phyloP scores from a whole-genome alignment of 64 coral and sea anemone species.

The Hydrozoanthus tunicans region DNA sequence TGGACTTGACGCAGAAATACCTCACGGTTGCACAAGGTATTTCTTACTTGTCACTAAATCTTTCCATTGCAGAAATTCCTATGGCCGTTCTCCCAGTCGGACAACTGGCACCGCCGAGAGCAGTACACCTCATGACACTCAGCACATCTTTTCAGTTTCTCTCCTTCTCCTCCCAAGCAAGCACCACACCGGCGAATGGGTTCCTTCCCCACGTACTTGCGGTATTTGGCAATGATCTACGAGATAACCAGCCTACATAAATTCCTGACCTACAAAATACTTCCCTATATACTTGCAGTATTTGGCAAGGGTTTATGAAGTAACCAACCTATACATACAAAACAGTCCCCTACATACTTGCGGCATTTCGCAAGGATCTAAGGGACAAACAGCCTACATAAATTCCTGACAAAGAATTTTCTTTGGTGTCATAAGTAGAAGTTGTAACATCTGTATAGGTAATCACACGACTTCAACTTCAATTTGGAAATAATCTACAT shows the following conservation, averaged over 20 bases:
- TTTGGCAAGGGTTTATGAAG: slow-evolving; percentile 61
- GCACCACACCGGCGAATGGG: slow-evolving; percentile 84
- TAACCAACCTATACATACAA: slow-evolving; percentile 21
- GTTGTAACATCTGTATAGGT: neutral
- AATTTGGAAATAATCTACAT: no score
- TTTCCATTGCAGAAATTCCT: slow-evolving; percentile 67
- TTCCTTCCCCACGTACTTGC: slow-evolving; percentile 64
- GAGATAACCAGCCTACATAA: neutral
- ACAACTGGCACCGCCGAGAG: slow-evolving; percentile 66
- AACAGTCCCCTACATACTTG: slow-evolving; percentile 57
- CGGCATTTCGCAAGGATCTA: slow-evolving; percentile 82
- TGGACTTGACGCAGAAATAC: neutral
- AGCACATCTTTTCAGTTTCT: slow-evolving; percentile 88
- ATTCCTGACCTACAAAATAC: slow-evolving; percentile 66
- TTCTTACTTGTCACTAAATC: neutral
- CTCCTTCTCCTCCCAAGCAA: slow-evolving; percentile 83
- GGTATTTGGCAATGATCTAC: slow-evolving; percentile 78
- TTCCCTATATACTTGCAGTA: slow-evolving; percentile 65
- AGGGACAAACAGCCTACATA: no score
- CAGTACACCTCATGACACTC: slow-evolving; percentile 84
- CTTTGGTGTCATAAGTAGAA: no score
- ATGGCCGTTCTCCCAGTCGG: slow-evolving; percentile 81
- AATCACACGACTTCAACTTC: no score
- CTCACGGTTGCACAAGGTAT: no score
- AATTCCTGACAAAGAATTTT: no score